Conservation (phyloP, 2,888 invertebrate genomes). For the Cephalotes varians region DNA sequence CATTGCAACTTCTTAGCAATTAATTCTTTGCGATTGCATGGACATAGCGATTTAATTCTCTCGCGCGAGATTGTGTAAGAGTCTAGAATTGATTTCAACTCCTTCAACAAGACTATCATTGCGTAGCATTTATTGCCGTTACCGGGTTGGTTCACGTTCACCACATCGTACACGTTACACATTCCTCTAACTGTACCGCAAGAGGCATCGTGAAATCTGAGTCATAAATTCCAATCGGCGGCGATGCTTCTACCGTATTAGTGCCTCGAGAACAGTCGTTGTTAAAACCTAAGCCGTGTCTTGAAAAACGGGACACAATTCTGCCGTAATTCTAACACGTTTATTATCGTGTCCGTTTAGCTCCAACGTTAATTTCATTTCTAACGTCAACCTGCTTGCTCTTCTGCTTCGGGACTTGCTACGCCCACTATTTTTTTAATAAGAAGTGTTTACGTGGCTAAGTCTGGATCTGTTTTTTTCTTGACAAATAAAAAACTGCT, state of each 20-base stretch:
- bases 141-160: conserved; percentile 29
- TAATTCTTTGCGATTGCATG: conserved; percentile 18
- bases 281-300: conserved; percentile 70
- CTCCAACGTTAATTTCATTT: conserved; percentile 43
- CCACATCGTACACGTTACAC: conserved; percentile 31
- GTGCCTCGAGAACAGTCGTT: conserved; percentile 47
- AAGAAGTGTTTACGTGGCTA: conserved; percentile 26
- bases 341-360: conserved; percentile 64
- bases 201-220: conserved; percentile 43
- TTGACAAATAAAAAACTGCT: background rate
- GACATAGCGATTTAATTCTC: conserved; percentile 14
- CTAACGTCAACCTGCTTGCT: conserved; percentile 40
- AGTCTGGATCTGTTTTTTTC: background rate
- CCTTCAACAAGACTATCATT: conserved; percentile 9
- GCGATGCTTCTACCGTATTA: conserved; percentile 47
- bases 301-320: conserved; percentile 64
- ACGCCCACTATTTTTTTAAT: conserved; percentile 40
- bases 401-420: conserved; percentile 33
- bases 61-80: background rate
- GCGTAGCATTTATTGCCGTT: conserved; percentile 24
- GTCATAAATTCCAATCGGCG: conserved; percentile 68
- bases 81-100: conserved; percentile 18
- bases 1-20: background rate
- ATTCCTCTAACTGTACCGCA: conserved; percentile 36
- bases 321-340: conserved; percentile 70